phyloP scores from a whole-genome alignment of 2,888 invertebrate species.

The Sminthurinus aureus region DNA sequence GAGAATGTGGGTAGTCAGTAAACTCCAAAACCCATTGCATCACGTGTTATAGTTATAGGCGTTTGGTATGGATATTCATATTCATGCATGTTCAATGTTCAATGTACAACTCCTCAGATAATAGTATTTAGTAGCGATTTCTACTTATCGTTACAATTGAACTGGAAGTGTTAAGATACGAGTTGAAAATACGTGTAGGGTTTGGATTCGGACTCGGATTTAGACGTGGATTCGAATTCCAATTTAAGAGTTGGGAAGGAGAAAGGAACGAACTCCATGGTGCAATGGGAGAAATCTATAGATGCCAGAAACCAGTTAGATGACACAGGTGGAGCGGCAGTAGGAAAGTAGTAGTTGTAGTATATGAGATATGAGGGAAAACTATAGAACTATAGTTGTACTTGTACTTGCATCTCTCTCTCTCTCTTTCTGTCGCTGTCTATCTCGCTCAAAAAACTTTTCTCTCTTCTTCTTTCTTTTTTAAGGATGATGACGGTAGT shows the following conservation, averaged over 20 bases:
- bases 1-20: no score
- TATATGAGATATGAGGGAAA: not conserved
- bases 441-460: no score
- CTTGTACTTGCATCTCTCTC: not conserved
- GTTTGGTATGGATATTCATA: no score
- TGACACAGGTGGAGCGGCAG: conserved; percentile 17
- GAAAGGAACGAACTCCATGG: not conserved
- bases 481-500: not conserved
- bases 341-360: not conserved
- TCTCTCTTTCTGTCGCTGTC: not conserved
- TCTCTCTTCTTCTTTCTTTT: no score
- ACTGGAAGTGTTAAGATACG: conserved; percentile 10
- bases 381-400: not conserved
- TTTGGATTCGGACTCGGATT: no score
- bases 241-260: not conserved
- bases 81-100: no score
- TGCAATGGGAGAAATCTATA: not conserved
- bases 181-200: not conserved
- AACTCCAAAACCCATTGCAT: no score
- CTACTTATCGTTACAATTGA: conserved; percentile 35
- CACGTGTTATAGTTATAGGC: no score
- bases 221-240: not conserved
- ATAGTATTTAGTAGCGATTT: conserved; percentile 16
- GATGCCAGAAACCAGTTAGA: not conserved
- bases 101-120: no score